Percentiles rank a stretch among this genome's conserved stretches.
phyloP scores from a whole-genome alignment of 2,113 vertebrate genomes.

The Vulpes lagopus region DNA sequence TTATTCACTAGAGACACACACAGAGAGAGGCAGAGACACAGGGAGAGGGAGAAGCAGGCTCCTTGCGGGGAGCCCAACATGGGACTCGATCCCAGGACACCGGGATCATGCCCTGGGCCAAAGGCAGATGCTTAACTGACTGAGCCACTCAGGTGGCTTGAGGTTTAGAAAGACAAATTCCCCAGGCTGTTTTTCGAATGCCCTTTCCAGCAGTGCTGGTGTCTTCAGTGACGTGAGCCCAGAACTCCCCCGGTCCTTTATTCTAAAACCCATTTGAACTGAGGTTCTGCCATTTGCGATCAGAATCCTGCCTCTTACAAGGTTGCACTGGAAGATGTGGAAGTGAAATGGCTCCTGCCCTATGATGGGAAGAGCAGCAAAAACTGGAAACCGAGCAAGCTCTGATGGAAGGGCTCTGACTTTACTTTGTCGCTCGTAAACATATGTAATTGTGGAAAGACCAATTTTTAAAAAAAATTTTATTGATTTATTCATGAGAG shows the following conservation, averaged over 20 bases:
- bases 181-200: background rate
- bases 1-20: too few relatives aligned
- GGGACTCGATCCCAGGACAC: too few relatives aligned
- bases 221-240: background rate
- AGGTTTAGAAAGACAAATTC: background rate
- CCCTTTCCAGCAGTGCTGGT: background rate
- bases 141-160: too few relatives aligned
- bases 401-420: background rate
- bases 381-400: background rate
- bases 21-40: too few relatives aligned
- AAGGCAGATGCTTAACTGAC: too few relatives aligned
- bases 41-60: too few relatives aligned
- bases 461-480: accelerated
- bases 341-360: background rate
- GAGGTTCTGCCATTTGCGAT: background rate
- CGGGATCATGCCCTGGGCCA: too few relatives aligned
- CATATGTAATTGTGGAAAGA: background rate
- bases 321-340: background rate
- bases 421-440: background rate
- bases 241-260: background rate
- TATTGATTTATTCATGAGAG: too few relatives aligned
- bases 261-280: background rate
- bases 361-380: background rate
- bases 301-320: background rate
- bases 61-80: too few relatives aligned